A percentile compares a stretch with the other conserved stretches of the same genome.
These are phyloP conservation scores for Gymnodraco acuticeps DNA, from an alignment of 2,797 vertebrate species.

Conservation along the genomic window DNA sequence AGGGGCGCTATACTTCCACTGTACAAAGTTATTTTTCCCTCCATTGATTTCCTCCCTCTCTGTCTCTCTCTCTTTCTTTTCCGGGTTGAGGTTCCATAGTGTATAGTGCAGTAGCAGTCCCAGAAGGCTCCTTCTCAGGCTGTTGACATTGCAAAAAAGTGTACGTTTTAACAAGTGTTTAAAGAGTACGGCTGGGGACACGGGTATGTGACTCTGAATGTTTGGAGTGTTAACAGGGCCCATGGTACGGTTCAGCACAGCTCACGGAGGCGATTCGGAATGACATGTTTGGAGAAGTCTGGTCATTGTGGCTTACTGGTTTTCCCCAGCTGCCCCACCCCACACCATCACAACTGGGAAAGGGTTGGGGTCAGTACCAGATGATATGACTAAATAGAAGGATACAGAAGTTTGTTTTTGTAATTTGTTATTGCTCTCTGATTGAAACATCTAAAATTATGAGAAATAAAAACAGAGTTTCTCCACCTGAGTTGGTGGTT, in stretches of 20 bases:
- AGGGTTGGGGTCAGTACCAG: conserved; percentile 30
- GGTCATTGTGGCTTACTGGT: conserved; percentile 70
- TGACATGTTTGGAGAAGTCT: conserved; percentile 72
- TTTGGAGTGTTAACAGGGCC: conserved; percentile 83
- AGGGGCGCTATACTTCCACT: conserved; percentile 41
- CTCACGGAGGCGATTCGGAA: conserved; percentile 69
- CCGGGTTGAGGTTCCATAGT: conserved; percentile 60
- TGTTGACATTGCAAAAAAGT: conserved; percentile 86
- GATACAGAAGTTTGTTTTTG: conserved; percentile 46
- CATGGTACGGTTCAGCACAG: conserved; percentile 58
- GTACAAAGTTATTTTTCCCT: conserved; percentile 55
- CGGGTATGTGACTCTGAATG: conserved; percentile 83
- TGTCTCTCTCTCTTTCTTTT: conserved; percentile 30
- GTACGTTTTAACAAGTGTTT: conserved; percentile 86
- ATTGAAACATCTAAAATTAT: conserved; percentile 40
- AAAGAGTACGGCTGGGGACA: conserved; percentile 83
- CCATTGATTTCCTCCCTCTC: conserved; percentile 32
- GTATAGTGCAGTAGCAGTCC: conserved; percentile 72
- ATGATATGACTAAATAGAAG: conserved; percentile 16
- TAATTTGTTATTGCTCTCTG: conserved; percentile 34
- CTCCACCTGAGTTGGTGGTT: conserved; percentile 30
- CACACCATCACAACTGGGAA: conserved; percentile 37
- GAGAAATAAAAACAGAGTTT: conserved; percentile 26
- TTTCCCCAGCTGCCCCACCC: conserved; percentile 47
- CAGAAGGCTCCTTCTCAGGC: conserved; percentile 79